Percentiles rank a stretch among this genome's conserved stretches.
Evolutionary conservation across 2,888 invertebrate species (phyloP).

Genomic region (Noctua janthe): DNA sequence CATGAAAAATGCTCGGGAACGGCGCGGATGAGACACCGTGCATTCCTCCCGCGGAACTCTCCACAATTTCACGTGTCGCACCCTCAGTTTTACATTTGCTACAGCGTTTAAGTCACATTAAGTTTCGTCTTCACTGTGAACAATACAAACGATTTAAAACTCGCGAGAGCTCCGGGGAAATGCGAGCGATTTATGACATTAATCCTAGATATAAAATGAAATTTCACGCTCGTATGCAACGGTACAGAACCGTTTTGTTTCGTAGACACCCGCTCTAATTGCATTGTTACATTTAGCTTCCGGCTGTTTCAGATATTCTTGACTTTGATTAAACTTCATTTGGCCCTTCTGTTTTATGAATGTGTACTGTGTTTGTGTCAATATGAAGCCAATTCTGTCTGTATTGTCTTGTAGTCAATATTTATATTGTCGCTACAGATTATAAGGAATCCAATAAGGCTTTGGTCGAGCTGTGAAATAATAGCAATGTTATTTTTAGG

Average conservation of each 20-base stretch:
- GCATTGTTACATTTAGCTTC: conserved; percentile 76
- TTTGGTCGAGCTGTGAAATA: conserved; percentile 55
- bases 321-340: conserved; percentile 59
- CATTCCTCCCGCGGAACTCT: conserved; percentile 83
- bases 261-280: conserved; percentile 78
- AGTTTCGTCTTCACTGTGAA: conserved; percentile 81
- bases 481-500: conserved; percentile 88
- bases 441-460: conserved; percentile 63
- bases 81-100: conserved; percentile 83
- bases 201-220: conserved; percentile 84
- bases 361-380: conserved; percentile 36
- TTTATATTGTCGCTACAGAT: conserved; percentile 57
- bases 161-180: conserved; percentile 77
- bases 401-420: conserved; percentile 56
- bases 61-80: conserved; percentile 83
- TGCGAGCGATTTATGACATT: conserved; percentile 84
- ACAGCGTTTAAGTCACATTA: conserved; percentile 86
- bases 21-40: conserved; percentile 82
- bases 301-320: conserved; percentile 60
- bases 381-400: conserved; percentile 52
- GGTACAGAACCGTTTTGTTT: conserved; percentile 76
- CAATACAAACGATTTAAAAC: conserved; percentile 85
- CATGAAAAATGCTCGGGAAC: conserved; percentile 88
- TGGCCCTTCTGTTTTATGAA: conserved; percentile 48
- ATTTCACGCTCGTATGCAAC: conserved; percentile 80